These are phyloP conservation scores for Cistogaster globosa DNA, from an alignment of 2,888 invertebrate species.

Conservation along the genomic window DNA sequence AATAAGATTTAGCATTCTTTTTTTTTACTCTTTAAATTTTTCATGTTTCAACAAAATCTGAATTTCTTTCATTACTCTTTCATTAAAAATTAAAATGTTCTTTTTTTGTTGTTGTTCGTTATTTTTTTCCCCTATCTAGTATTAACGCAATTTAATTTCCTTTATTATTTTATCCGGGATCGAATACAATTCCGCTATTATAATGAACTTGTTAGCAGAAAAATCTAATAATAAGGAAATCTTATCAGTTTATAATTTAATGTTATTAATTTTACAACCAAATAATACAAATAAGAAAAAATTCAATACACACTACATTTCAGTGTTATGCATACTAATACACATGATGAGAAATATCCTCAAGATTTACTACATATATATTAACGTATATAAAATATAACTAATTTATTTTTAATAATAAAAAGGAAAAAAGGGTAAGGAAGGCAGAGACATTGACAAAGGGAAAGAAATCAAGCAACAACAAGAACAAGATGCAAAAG, in stretches of 20 bases:
- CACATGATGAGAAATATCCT: slow-evolving; percentile 7
- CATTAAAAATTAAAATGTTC: not conserved
- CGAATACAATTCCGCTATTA: slow-evolving; percentile 28
- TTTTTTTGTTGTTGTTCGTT: not conserved
- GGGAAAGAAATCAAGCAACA: not conserved
- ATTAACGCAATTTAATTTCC: slow-evolving; percentile 60
- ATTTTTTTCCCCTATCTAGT: slow-evolving; percentile 8
- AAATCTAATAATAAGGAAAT: slow-evolving; percentile 58
- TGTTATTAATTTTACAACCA: slow-evolving; percentile 32
- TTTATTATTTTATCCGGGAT: slow-evolving; percentile 32
- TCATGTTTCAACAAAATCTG: too few relatives aligned
- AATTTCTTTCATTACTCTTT: not conserved
- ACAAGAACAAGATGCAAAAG: slow-evolving; percentile 53
- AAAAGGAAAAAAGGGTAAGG: slow-evolving; percentile 36
- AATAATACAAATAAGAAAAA: not conserved
- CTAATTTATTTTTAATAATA: slow-evolving; percentile 70
- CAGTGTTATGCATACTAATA: slow-evolving; percentile 2
- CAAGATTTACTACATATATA: slow-evolving; percentile 4
- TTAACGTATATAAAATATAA: slow-evolving; percentile 49
- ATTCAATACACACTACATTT: slow-evolving; percentile 42
- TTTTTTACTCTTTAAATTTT: too few relatives aligned
- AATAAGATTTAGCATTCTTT: too few relatives aligned
- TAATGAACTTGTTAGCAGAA: slow-evolving; percentile 61
- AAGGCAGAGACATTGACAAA: not conserved
- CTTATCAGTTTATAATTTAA: slow-evolving; percentile 67